Evolutionary conservation across 1,140 invertebrate species (phyloP), one percentile per base, ranked within the genome.

Genomic region (Heliconius himera): DNA sequence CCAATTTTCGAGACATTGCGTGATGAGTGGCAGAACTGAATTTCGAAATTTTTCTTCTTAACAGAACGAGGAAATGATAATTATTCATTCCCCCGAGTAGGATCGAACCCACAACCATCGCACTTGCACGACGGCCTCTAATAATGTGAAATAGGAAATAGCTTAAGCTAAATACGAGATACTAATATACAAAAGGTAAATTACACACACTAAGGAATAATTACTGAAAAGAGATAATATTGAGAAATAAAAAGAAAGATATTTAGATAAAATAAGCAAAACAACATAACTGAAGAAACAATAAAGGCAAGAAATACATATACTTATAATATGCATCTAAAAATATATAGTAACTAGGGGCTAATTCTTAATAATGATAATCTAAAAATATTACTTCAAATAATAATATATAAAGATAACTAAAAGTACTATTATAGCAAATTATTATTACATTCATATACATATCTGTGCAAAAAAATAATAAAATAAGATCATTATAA

Each of bases 111-210:
- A 51, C 16, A 18, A 20, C 18, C 49, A 20, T 51, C 49, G 49
- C 49, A 6, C 18, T 51, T 51, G 18, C 49, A 51, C 49, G 49
- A 51, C 18, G 18, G 49, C 49, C 49, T 51, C 49, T 51, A 20
- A 51, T 51, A 51, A 20, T 1, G 79, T 83, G 74, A 81, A 83
- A 72, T 82, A 74, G 76, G 38, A 80, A 76, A 78, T 66, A 66
- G 60, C 26, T 29, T 29, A 29, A 66, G 29, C 60, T 66, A 66
- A 26, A 29, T 56, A 56, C n/a, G 8, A 56, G 8, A 56, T 56
- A 56, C 54, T 56, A 56, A 56, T 29, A 66, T 29, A 66, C 49
- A 51, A 9, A 29, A 66, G 4, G 26, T 29, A 66, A 29, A 66
- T 29, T 29, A 66, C 60, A 66, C 26, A 66, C n/a, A 66, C 60